Evolutionary conservation across 2,113 vertebrate genomes (phyloP).

Genomic region (Dipodomys stephensi): DNA sequence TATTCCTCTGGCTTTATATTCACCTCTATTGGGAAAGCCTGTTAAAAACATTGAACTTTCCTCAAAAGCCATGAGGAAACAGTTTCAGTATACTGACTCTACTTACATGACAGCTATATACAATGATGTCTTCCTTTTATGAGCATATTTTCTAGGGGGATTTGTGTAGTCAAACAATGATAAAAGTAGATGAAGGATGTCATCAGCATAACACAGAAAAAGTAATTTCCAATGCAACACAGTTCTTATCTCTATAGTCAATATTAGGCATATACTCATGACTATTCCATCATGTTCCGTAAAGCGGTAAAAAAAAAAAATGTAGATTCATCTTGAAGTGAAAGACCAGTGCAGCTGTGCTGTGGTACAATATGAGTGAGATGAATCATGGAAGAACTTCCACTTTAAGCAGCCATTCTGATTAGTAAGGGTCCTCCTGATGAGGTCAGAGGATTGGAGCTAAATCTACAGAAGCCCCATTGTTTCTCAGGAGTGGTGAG

Average conservation of each 20-base stretch:
- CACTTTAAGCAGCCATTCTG: constrained; percentile 57
- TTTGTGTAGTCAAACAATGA: constrained; percentile 63
- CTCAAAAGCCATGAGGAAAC: constrained; percentile 27
- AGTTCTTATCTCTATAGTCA: constrained; percentile 68
- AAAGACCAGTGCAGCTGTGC: constrained; percentile 63
- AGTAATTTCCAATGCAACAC: constrained; percentile 16
- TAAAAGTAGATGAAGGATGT: constrained; percentile 68
- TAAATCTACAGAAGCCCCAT: not conserved
- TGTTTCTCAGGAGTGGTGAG: not conserved
- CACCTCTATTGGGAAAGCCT: not conserved
- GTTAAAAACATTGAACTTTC: constrained; percentile 21
- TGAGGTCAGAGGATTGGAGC: not conserved
- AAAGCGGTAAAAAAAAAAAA: constrained; percentile 56
- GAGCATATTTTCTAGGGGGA: constrained; percentile 54
- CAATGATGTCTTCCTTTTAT: constrained; percentile 46
- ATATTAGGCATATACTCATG: constrained; percentile 66
- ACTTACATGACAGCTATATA: not conserved
- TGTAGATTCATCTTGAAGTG: constrained; percentile 51
- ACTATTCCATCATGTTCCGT: constrained; percentile 54
- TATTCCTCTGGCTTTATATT: not conserved
- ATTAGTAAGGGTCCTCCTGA: constrained; percentile 29
- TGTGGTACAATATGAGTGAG: constrained; percentile 37
- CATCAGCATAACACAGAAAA: constrained; percentile 61
- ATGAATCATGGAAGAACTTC: constrained; percentile 51
- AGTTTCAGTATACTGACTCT: constrained; percentile 20